Evolutionary conservation across 2,888 invertebrate genomes (phyloP), one percentile per base, ranked within the genome.

Genomic region (Zeuzera pyrina): DNA sequence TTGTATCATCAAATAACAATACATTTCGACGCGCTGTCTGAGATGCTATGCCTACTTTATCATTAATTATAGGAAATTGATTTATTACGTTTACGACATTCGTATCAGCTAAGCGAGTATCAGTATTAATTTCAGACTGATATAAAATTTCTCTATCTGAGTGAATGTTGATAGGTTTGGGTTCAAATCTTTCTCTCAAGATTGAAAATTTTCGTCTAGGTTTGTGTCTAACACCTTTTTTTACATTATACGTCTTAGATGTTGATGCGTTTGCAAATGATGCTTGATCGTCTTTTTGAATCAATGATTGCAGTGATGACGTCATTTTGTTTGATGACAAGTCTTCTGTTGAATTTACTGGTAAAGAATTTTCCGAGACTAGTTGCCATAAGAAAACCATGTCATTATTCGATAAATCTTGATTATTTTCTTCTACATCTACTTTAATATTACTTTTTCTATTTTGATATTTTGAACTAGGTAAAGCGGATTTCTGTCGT

Each of bases 171-270:
- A 51, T 35, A n/a, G n/a, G n/a, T 52, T 76, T 78, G 12, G 85
- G 84, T 57, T 87, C 87, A 57, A 87, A 87, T 38, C 76, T 78
- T 47, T 87, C 87, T 45, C 86, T 71, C 11, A 87, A 52, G 34
- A 87, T 71, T 2, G 87, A 87, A 60, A 87, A 86, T 52, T 87
- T 87, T 42, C 87, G 64, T 35, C 85, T 70, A 1, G 87, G 86
- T 50, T 76, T 76, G 42, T 63, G 76, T 37, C 69, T 63, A 7
- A 26, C 51, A n/a, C n/a, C 64, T 48, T 81, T 84, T 49, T 76
- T 81, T n/a, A 60, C 56, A 37, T 73, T 74, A 4, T 69, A 60
- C 33, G 61, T 43, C 62, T 83, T 83, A 2, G 64, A 49, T 4
- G 47, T 40, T 12, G 63, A 41, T 3, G 57, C 48, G 37, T 57